Evolutionary conservation across 1,140 invertebrate genomes (phyloP), one percentile per base, ranked within the genome.

Genomic region (Drosophila saltans): DNA sequence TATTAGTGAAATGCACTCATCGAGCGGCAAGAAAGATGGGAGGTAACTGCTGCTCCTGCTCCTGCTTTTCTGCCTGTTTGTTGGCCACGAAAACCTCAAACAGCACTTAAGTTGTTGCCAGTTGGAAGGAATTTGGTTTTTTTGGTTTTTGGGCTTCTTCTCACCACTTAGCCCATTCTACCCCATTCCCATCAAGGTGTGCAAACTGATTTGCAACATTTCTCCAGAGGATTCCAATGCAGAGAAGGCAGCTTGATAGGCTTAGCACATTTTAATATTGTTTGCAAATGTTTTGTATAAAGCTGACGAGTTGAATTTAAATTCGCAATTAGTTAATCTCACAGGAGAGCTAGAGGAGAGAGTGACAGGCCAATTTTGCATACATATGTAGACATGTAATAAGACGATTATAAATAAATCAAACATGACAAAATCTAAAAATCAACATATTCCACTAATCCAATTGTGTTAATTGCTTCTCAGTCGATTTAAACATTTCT

Each of bases 31-130:
- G 45, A 48, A 7, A 11, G 1, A 36, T 11, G 11, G 52, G 28
- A 36, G 33, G 33, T 4, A n/a, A 52, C 1, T 30, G 21, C 11
- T 6, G 28, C 28, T 2, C 4, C 28, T 30, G 4, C 28, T 30
- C 28, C 28, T 30, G 6, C 28, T 36, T 3, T 28, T 59, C 55
- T 36, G 57, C 63, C 58, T 74, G 67, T 79, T 86, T 86, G 79
- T 69, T 76, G 69, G 69, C 78, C 69, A 72, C 69, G 64, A 74
- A 89, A 88, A 80, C 84, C 83, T 74, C 83, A 83, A 88, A 80
- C 80, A 88, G 83, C 83, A 88, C 83, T 88, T 89, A 88, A 88
- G 83, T 80, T 86, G 79, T 74, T 86, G 80, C 80, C 79, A 77
- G 78, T 52, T 80, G 84, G 67, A 80, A 77, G 70, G 74, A 62